A percentile compares a stretch with the other conserved stretches of the same genome.
Conservation (phyloP, 2,888 invertebrate species). For the Protonemura montana region DNA sequence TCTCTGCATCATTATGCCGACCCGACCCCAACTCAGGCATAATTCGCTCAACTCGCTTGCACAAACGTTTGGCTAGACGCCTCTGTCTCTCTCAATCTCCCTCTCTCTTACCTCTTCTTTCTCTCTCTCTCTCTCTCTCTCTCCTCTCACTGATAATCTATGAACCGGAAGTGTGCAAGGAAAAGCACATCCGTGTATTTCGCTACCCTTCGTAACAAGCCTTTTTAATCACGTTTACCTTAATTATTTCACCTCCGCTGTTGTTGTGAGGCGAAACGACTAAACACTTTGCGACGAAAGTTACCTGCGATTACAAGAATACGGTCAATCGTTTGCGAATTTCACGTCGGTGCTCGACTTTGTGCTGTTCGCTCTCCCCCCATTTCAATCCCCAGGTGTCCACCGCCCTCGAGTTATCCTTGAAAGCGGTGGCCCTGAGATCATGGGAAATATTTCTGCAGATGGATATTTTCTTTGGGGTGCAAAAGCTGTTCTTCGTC, state of each 20-base stretch:
- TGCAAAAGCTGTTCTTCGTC: neutral
- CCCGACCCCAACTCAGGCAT: neutral
- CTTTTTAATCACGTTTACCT: neutral
- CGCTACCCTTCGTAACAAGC: neutral
- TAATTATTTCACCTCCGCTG: neutral
- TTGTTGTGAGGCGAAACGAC: neutral
- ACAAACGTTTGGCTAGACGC: neutral
- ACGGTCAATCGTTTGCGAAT: neutral
- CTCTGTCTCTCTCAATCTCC: neutral
- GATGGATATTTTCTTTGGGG: neutral
- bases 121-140: neutral
- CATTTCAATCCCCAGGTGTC: neutral
- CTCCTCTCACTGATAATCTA: neutral
- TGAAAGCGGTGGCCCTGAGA: neutral
- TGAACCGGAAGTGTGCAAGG: conserved; percentile 4
- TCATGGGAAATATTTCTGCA: neutral
- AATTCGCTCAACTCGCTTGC: neutral
- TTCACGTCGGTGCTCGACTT: neutral
- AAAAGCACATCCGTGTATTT: conserved; percentile 12
- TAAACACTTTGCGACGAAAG: neutral
- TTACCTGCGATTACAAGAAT: neutral
- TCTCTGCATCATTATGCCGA: conserved; percentile 2
- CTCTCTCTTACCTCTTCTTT: neutral
- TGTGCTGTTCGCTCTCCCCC: neutral
- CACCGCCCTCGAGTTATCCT: neutral